Evolutionary conservation across 1,140 invertebrate genomes (phyloP).

Genomic region (Conus betulinus): DNA sequence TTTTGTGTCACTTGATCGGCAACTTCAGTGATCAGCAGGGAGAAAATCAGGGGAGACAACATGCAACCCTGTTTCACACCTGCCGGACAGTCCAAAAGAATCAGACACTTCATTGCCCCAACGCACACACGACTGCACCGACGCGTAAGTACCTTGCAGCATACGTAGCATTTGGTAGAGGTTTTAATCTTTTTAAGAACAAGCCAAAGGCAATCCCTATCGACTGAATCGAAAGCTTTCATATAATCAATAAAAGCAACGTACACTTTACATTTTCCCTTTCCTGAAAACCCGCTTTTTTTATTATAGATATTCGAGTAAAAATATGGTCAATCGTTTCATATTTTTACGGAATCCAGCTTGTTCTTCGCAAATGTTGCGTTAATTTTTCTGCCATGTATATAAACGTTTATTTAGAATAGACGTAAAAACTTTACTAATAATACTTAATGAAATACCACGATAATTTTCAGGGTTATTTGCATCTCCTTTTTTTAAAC

Average conservation of each 20-base stretch:
- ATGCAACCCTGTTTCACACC: too few species aligned
- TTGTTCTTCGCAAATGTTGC: conserved; percentile 6
- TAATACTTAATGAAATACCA: background rate
- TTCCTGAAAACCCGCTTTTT: background rate
- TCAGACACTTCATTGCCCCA: too few species aligned
- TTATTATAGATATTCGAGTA: background rate
- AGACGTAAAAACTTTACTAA: conserved; percentile 8
- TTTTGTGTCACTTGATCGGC: too few species aligned
- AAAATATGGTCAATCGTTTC: conserved; percentile 20
- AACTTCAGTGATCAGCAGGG: too few species aligned
- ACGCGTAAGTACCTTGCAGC: too few species aligned
- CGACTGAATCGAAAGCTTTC: conserved; percentile 12
- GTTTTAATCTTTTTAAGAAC: too few species aligned
- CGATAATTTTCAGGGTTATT: conserved; percentile 13
- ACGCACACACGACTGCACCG: too few species aligned
- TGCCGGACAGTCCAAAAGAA: too few species aligned
- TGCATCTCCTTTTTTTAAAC: background rate
- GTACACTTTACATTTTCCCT: background rate
- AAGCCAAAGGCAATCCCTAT: conserved; percentile 15
- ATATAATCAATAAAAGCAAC: conserved; percentile 11
- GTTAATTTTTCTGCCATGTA: background rate
- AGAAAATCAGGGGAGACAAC: too few species aligned
- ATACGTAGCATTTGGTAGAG: too few species aligned
- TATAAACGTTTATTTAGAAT: conserved; percentile 1
- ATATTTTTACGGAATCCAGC: conserved; percentile 22